Percentiles rank a stretch among this genome's conserved stretches.
These are phyloP conservation scores for Stenodera caucasica DNA, from an alignment of 2,888 invertebrate genomes.

Conservation along the genomic window DNA sequence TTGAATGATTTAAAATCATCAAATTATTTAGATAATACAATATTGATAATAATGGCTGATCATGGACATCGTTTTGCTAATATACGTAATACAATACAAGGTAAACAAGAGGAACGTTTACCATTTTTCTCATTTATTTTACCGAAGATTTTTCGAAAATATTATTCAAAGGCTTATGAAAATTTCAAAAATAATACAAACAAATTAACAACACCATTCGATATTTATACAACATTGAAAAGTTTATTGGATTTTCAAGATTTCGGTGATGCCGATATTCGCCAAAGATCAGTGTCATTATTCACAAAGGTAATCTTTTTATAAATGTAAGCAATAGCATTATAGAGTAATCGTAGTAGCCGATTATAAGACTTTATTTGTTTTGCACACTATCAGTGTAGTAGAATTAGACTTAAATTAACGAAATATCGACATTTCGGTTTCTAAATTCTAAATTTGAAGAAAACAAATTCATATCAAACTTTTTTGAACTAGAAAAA, in stretches of 20 bases:
- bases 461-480: too few species aligned
- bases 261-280: conserved; percentile 58
- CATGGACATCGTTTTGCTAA: conserved; percentile 87
- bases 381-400: too few species aligned
- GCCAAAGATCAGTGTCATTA: conserved; percentile 63
- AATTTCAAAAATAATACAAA: conserved; percentile 68
- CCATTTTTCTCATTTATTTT: conserved; percentile 83
- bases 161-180: conserved; percentile 62
- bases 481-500: too few species aligned
- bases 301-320: conserved; percentile 65
- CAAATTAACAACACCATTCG: conserved; percentile 83
- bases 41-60: conserved; percentile 89
- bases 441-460: too few species aligned
- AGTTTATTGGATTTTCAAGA: conserved; percentile 64
- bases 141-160: conserved; percentile 68
- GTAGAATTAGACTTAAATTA: too few species aligned
- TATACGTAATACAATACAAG: conserved; percentile 83
- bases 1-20: conserved; percentile 63
- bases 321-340: too few species aligned
- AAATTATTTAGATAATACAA: conserved; percentile 73
- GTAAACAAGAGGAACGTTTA: conserved; percentile 87
- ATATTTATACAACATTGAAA: conserved; percentile 79
- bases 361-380: too few species aligned
- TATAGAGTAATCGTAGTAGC: too few species aligned
- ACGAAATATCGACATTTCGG: too few species aligned